Evolutionary conservation across 2,888 invertebrate species (phyloP).

Genomic region (Drosophila tanythrix): DNA sequence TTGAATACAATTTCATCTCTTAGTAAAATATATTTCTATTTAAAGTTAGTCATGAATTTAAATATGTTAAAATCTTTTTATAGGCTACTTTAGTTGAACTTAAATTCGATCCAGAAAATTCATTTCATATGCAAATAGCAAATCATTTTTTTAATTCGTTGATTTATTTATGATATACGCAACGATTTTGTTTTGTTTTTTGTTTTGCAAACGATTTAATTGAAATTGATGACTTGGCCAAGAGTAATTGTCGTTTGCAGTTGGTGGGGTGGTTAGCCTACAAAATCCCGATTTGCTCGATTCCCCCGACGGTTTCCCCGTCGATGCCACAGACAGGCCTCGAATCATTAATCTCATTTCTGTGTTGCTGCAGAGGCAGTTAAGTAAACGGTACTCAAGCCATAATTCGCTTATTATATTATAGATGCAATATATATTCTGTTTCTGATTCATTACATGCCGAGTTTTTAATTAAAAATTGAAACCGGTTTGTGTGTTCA

Average conservation of each 20-base stretch:
- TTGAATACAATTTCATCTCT: background rate
- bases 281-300: conserved; percentile 4
- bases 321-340: conserved; percentile 3
- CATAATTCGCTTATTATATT: conserved; percentile 8
- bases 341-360: conserved; percentile 25
- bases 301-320: background rate
- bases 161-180: conserved; percentile 32
- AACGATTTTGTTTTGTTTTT: background rate
- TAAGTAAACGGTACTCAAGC: conserved; percentile 15
- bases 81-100: background rate
- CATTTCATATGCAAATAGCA: conserved; percentile 27
- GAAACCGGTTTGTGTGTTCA: conserved; percentile 31
- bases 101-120: conserved; percentile 7
- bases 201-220: conserved; percentile 60
- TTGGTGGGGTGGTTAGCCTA: conserved; percentile 6
- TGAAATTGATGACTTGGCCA: conserved; percentile 67
- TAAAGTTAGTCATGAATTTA: background rate
- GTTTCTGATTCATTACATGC: conserved; percentile 40
- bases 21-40: background rate
- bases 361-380: conserved; percentile 4
- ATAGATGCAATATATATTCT: conserved; percentile 11
- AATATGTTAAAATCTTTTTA: background rate
- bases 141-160: conserved; percentile 20
- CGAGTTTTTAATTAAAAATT: conserved; percentile 24
- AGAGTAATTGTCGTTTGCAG: conserved; percentile 26